These are phyloP conservation scores for Orientallactaga bullata DNA, from an alignment of 2,113 vertebrate genomes.

Conservation along the genomic window DNA sequence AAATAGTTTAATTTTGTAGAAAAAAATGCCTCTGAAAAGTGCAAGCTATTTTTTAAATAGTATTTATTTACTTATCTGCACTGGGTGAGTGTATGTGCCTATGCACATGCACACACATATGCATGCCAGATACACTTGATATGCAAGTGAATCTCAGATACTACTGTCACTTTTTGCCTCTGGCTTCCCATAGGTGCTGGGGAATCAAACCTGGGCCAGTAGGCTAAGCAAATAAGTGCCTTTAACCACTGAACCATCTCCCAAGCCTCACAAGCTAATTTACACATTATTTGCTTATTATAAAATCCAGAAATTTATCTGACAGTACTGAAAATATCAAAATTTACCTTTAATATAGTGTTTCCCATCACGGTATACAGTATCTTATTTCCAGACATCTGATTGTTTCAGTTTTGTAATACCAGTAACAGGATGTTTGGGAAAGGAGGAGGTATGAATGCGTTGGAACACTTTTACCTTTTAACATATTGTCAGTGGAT, in stretches of 20 bases:
- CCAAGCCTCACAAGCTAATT: not conserved
- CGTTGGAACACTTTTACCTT: not conserved
- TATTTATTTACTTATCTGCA: too few species aligned
- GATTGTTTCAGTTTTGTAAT: not conserved
- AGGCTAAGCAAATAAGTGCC: too few species aligned
- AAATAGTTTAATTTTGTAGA: conserved; percentile 33
- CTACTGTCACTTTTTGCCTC: too few species aligned
- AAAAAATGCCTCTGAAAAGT: conserved; percentile 21
- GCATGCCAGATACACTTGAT: too few species aligned
- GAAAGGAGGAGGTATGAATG: not conserved
- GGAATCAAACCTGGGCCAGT: too few species aligned
- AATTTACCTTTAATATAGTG: not conserved
- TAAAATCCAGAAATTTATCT: not conserved
- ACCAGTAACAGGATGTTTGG: not conserved
- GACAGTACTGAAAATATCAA: not conserved
- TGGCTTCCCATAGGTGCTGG: too few species aligned
- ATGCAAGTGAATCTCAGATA: too few species aligned
- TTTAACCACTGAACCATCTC: too few species aligned
- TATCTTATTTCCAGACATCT: not conserved
- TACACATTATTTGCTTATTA: not conserved
- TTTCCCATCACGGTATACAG: not conserved
- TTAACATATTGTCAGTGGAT: not conserved
- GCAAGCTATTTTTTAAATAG: not conserved
- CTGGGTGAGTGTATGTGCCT: too few species aligned
- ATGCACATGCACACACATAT: too few species aligned